These are phyloP conservation scores for Saxidomus purpurata DNA, from an alignment of 1,140 invertebrate genomes.

Conservation along the genomic window DNA sequence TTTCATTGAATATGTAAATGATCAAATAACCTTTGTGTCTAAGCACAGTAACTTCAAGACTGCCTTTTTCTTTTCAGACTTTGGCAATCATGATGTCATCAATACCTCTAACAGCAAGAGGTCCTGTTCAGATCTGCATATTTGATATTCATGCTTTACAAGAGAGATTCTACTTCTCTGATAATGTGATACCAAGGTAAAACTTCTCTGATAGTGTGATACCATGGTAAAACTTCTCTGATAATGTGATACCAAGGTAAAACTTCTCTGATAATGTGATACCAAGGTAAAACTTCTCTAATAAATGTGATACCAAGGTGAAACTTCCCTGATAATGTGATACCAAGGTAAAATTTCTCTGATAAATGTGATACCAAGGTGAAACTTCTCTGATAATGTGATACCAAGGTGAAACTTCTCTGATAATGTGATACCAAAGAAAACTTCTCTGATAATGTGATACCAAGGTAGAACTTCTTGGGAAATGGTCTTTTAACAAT, in stretches of 20 bases:
- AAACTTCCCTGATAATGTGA: conserved; percentile 86
- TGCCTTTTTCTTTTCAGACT: conserved; percentile 76
- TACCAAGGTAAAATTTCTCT: conserved; percentile 81
- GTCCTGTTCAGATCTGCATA: conserved; percentile 86
- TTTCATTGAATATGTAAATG: too few species aligned
- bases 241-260: conserved; percentile 86
- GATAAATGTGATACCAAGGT: conserved; percentile 86
- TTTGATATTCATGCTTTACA: conserved; percentile 87
- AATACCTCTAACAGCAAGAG: conserved; percentile 84
- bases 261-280: conserved; percentile 79
- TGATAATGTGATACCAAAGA: conserved; percentile 85
- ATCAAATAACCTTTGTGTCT: too few species aligned
- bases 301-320: too few species aligned
- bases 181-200: conserved; percentile 85
- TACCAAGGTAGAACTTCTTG: too few species aligned
- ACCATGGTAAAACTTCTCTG: conserved; percentile 79
- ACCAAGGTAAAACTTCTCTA: conserved; percentile 79
- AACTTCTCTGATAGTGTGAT: conserved; percentile 79
- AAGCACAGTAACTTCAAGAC: too few species aligned
- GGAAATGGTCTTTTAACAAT: too few species aligned
- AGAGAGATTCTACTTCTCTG: conserved; percentile 86
- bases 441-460: too few species aligned
- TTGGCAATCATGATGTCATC: conserved; percentile 84
- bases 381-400: conserved; percentile 72
- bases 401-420: conserved; percentile 83